Evolutionary conservation across 2,888 invertebrate species (phyloP).

Genomic region (Trachelus tabidus): DNA sequence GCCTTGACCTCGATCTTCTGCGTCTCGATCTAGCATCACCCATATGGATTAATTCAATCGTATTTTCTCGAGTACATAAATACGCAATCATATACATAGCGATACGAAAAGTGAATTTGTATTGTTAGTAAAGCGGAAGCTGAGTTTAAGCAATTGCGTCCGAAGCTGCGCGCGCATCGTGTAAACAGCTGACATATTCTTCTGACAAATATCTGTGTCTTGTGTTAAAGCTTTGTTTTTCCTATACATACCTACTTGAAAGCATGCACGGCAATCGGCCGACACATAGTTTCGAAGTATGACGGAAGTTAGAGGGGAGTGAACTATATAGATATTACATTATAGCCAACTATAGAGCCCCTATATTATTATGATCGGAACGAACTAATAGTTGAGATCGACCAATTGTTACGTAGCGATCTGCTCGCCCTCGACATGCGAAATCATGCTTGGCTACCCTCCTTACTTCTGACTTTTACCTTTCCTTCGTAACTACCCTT

Average conservation of each 20-base stretch:
- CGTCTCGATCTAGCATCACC: constrained; percentile 80
- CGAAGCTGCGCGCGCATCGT: background rate
- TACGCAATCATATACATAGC: background rate
- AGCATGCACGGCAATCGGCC: background rate
- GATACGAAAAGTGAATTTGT: background rate
- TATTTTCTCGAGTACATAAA: background rate
- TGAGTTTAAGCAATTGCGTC: background rate
- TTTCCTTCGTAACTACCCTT: background rate
- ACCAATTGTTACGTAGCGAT: background rate
- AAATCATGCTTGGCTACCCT: background rate
- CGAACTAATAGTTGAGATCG: background rate
- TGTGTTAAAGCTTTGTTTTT: background rate
- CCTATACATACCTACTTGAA: background rate
- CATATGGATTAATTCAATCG: background rate
- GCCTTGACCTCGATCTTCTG: constrained; percentile 94
- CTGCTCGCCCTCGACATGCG: background rate
- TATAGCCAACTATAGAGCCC: background rate
- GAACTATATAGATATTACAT: background rate
- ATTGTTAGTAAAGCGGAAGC: background rate
- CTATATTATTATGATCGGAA: background rate
- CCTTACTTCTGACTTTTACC: background rate
- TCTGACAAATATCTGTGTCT: background rate
- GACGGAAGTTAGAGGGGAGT: background rate
- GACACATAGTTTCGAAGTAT: background rate
- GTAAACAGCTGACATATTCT: background rate